A percentile compares a stretch with the other conserved stretches of the same genome.
Conservation (phyloP, 30 jellyfish, hydroid and myxozoan genomes). For the Sanderia malayensis region DNA sequence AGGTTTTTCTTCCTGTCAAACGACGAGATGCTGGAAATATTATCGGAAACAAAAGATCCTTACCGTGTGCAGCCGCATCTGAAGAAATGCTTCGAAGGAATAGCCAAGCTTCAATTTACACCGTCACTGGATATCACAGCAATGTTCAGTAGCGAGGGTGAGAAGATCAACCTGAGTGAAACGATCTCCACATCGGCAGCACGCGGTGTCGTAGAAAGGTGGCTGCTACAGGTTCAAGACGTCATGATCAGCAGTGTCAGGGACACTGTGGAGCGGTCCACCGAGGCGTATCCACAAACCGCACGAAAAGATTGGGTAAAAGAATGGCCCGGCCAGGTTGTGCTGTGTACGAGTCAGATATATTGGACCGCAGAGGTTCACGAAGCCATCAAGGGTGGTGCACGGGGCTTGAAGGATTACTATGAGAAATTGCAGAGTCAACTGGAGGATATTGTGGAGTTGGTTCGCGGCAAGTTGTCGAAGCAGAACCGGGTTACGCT, state of each 20-base stretch:
- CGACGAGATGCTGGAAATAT: constrained; percentile 92
- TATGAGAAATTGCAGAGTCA: constrained; percentile 79
- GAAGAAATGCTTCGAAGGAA: constrained; percentile 97
- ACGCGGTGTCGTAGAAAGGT: constrained; percentile 96
- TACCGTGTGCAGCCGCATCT: constrained; percentile 97
- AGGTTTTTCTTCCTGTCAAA: constrained; percentile 94
- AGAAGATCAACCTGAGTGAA: constrained; percentile 83
- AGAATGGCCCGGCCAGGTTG: constrained; percentile 99
- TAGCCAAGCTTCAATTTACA: constrained; percentile 97
- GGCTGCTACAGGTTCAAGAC: constrained; percentile 98
- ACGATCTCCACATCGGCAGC: constrained; percentile 94
- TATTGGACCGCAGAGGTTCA: constrained; percentile 98
- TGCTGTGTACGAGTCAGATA: constrained; percentile 91
- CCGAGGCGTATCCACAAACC: constrained; percentile 92
- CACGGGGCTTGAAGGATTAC: constrained; percentile 84
- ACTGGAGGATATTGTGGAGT: constrained; percentile 90
- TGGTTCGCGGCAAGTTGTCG: constrained; percentile 90
- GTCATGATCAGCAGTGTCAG: constrained; percentile 85
- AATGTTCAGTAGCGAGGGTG: constrained; percentile 96
- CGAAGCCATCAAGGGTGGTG: constrained; percentile 93
- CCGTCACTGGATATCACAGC: constrained; percentile 85
- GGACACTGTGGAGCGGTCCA: constrained; percentile 87
- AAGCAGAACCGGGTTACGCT: constrained; percentile 96
- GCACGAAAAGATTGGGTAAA: constrained; percentile 95
- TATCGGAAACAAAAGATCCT: constrained; percentile 96